Base-by-base conservation (phyloP, 2,888 invertebrate species). In the Nemurella pictetii region DNA sequence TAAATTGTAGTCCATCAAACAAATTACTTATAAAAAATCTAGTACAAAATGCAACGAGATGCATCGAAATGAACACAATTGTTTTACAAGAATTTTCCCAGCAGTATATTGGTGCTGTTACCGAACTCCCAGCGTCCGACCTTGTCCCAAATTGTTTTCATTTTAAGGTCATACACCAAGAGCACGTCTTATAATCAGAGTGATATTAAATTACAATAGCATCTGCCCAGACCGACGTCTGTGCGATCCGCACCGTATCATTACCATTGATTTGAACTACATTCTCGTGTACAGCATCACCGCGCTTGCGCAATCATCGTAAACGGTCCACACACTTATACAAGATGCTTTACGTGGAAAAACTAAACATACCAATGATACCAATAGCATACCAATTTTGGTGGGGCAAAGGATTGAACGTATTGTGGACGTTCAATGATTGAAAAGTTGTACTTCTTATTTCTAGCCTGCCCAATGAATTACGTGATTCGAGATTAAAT, bases 401-500 rank as follows among this genome's bases (percentile, higher is more conserved):
- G 7, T 25, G 75, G 9, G 26, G 20, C 75, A 75, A 26, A n/a
- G n/a, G n/a, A n/a, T n/a, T n/a, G n/a, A n/a, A n/a, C n/a, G n/a
- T n/a, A n/a, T n/a, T n/a, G n/a, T n/a, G n/a, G n/a, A n/a, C n/a
- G 75, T 28, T 12, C 28, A 75, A 75, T 28, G 75, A 20, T 25
- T 25, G 12, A 75, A 12, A 3, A 0, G 75, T 75, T 75, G 75
- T 75, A 0, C 27, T 25, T 75, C 0, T 75, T 27, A 5, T 27
- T 75, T 75, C 12, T 27, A 26, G 9, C 75, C 28, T 75, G 27
- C 28, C 75, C 27, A 75, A 75, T 75, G 75, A 26, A 75, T 75
- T 75, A 75, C 75, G 75, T 75, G 75, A 75, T 26, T 75, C 28
- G 9, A 26, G 26, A 28, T 75, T 75, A 75, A 75, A 75, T 75